Evolutionary conservation across 2,888 invertebrate species (phyloP).

Genomic region (Colletes collaris): DNA sequence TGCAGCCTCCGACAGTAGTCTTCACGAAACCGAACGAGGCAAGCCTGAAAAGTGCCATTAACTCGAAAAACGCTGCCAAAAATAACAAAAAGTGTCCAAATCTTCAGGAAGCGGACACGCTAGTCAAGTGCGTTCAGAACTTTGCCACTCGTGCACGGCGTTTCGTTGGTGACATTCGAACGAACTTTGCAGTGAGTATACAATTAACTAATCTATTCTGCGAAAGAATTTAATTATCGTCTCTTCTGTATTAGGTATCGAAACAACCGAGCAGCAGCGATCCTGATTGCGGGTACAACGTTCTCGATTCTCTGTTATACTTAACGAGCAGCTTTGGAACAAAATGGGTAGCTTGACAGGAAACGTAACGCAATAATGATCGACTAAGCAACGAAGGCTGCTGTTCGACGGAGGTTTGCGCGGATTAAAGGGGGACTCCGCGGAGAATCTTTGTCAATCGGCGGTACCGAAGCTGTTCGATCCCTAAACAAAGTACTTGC

Average conservation of each 20-base stretch:
- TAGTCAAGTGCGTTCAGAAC: conserved; percentile 29
- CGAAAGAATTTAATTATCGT: no score
- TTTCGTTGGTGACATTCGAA: not conserved
- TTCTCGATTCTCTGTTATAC: conserved; percentile 29
- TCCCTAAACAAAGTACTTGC: conserved; percentile 7
- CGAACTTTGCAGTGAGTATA: conserved; percentile 20
- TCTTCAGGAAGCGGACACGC: not conserved
- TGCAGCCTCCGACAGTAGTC: conserved; percentile 18
- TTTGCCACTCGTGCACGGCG: conserved; percentile 1
- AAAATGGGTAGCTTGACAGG: conserved; percentile 50
- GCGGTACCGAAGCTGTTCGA: conserved; percentile 22
- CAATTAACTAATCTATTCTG: no score
- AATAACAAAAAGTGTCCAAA: not conserved
- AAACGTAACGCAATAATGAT: conserved; percentile 27
- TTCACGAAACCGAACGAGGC: conserved; percentile 18
- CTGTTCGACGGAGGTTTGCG: conserved; percentile 47
- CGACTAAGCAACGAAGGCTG: conserved; percentile 27
- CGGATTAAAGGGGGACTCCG: conserved; percentile 46
- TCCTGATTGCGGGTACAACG: conserved; percentile 18
- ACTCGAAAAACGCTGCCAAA: not conserved
- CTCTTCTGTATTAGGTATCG: not conserved
- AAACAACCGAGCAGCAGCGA: conserved; percentile 20
- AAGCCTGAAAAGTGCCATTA: not conserved
- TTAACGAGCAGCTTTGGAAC: conserved; percentile 49
- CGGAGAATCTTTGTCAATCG: conserved; percentile 50